phyloP scores from a whole-genome alignment of 2,113 vertebrate species.

The Indri indri region DNA sequence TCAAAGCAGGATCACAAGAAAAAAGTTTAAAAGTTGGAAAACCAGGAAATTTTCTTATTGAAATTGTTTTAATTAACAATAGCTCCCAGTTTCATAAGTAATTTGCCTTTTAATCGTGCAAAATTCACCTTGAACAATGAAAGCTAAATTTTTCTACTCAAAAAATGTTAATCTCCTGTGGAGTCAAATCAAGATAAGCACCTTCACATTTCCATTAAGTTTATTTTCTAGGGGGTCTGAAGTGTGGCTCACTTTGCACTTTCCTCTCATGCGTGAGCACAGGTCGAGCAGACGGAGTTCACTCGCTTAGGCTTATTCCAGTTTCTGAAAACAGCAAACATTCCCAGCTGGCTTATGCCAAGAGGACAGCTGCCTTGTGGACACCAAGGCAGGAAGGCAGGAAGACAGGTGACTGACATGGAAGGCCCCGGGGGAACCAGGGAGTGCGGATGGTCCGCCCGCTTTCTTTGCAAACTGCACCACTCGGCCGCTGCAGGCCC shows the following conservation, averaged over 20 bases:
- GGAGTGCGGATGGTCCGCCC: too few relatives aligned
- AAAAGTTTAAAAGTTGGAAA: background rate
- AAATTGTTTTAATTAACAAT: background rate
- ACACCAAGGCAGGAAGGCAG: background rate
- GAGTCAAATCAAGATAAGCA: background rate
- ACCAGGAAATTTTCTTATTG: background rate
- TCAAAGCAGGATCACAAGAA: background rate
- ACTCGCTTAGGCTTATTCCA: background rate
- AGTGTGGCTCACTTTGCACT: background rate
- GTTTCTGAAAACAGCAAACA: background rate
- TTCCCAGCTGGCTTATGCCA: background rate
- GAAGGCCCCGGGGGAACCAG: fast-evolving
- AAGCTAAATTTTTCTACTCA: background rate
- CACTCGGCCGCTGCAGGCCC: too few relatives aligned
- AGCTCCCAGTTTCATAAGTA: background rate
- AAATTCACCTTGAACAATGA: background rate
- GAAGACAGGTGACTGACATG: background rate
- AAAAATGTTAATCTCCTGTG: background rate
- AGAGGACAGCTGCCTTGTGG: background rate
- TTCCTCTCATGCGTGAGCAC: fast-evolving
- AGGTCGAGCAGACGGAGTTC: fast-evolving
- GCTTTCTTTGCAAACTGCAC: background rate
- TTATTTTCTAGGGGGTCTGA: background rate
- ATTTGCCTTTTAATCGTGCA: background rate
- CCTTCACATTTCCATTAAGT: background rate